Evolutionary conservation across 2,113 vertebrate genomes (phyloP), one percentile per base, ranked within the genome.

Genomic region (Solea senegalensis): DNA sequence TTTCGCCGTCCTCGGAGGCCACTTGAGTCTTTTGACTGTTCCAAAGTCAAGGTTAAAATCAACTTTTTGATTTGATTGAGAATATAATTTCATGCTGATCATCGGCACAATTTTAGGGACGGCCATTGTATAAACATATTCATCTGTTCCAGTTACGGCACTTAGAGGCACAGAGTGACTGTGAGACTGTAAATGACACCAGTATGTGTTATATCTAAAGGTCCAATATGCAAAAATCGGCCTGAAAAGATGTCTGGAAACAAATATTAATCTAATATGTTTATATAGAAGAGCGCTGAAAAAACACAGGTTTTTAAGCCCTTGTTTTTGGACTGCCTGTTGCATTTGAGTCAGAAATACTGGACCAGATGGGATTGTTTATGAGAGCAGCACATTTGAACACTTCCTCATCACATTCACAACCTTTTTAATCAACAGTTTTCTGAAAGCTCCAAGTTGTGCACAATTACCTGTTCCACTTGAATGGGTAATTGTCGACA

Each of bases 11-110:
- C 65, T 49, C 4, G 26, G 16, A 46, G 40, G 41, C 55, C 28
- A 41, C 28, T 26, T 8, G 1, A 10, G 11, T 46, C 5, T 51
- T 21, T 9, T 41, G 26, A 48, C 16, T 53, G 21, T 45, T 57
- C 12, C 34, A 26, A 8, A 59, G 41, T 54, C 59, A 77, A 69
- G 69, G 64, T 76, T 61, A 67, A 76, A 70, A 62, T 28, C 51
- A 76, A 63, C 46, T 26, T 60, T 16, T 46, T 40, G 41, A 74
- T 80, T 71, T 72, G 65, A 73, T 64, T 66, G 55, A 49, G 34
- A 43, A 54, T 2, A 78, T 69, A 64, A 76, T 87, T 78, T 72
- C 74, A 83, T 73, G 61, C 14, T 72, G 16, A 56, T 76, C 53
- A 74, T 58, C 72, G 48, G 54, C 10, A 60, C 51, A 50, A 65